Evolutionary conservation across 2,797 vertebrate genomes (phyloP).

Genomic region (Muscicapa comitata): DNA sequence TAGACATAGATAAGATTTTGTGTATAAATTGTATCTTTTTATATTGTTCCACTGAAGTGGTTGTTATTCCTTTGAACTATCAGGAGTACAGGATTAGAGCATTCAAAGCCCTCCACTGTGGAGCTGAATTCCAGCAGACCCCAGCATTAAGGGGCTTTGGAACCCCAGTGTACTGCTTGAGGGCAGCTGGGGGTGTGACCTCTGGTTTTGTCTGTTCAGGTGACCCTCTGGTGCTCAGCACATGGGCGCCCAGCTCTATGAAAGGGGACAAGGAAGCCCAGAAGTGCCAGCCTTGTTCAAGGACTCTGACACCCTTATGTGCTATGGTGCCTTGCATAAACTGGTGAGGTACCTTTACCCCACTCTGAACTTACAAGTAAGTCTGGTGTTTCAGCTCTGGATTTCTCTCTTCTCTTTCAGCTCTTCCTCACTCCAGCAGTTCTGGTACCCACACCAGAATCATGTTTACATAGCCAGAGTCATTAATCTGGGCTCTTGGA

Average conservation of each 20-base stretch:
- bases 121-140: not conserved
- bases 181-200: not conserved
- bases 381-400: not conserved
- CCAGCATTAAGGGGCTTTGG: not conserved
- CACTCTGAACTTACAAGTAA: not conserved
- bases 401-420: not conserved
- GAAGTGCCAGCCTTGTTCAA: rapidly evolving
- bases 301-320: not conserved
- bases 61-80: not conserved
- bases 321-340: not conserved
- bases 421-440: not conserved
- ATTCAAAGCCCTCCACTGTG: not conserved
- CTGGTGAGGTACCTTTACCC: not conserved
- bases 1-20: not conserved
- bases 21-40: not conserved
- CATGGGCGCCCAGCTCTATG: not conserved
- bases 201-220: not conserved
- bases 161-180: not conserved
- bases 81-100: not conserved
- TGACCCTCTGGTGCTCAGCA: not conserved
- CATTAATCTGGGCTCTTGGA: not conserved
- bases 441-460: not conserved
- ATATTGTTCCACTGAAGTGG: not conserved
- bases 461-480: not conserved
- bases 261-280: not conserved